phyloP scores from a whole-genome alignment of 2,888 invertebrate species.

The Callyntrura guangdongensis region DNA sequence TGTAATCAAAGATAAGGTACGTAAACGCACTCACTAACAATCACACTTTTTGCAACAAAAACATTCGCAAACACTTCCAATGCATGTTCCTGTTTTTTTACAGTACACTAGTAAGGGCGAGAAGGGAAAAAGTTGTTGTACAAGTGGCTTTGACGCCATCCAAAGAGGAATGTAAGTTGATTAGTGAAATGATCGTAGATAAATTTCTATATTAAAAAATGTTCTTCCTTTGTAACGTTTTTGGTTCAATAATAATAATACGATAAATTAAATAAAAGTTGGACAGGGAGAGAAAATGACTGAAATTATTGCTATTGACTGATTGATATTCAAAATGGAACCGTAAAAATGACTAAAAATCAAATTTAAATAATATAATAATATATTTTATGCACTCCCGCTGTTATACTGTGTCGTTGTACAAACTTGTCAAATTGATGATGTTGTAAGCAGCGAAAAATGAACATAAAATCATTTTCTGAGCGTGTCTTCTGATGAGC shows the following conservation, averaged over 20 bases:
- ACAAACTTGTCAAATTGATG: too few relatives aligned
- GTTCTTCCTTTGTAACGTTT: neutral
- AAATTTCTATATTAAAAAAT: too few relatives aligned
- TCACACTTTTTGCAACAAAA: neutral
- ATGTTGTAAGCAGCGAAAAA: too few relatives aligned
- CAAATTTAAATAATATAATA: neutral
- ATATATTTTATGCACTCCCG: too few relatives aligned
- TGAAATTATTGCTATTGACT: neutral
- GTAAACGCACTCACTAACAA: neutral
- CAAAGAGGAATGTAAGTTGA: neutral
- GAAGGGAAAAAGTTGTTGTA: neutral
- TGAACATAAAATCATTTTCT: too few relatives aligned
- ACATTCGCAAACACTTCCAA: neutral
- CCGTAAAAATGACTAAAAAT: neutral
- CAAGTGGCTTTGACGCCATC: neutral
- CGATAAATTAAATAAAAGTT: neutral
- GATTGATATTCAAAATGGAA: conserved; percentile 2
- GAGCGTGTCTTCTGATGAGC: too few relatives aligned
- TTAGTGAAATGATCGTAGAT: too few relatives aligned
- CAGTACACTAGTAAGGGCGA: neutral
- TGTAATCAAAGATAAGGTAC: too few relatives aligned
- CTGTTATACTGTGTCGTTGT: neutral
- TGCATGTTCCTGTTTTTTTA: neutral
- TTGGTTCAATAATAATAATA: neutral
- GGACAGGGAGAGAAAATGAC: neutral